Percentiles rank a stretch among this genome's conserved stretches.
These are phyloP conservation scores for Vespertilio murinus DNA, from an alignment of 2,797 vertebrate species.

Conservation along the genomic window DNA sequence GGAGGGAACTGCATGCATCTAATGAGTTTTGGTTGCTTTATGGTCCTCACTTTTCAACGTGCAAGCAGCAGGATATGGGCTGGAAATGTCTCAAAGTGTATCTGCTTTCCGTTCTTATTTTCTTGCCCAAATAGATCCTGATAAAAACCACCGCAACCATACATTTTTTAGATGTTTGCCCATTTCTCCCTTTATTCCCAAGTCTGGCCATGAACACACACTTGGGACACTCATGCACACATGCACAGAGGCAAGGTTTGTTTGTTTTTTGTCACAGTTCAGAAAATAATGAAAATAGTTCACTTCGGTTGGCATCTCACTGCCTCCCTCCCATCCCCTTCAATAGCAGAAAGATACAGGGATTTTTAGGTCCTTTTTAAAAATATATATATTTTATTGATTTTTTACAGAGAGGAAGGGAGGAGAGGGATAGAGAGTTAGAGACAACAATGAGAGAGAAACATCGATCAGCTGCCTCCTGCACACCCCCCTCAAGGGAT, in stretches of 20 bases:
- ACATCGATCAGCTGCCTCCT: no score
- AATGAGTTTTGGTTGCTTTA: slow-evolving; percentile 35
- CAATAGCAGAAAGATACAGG: background rate
- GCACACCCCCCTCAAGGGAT: no score
- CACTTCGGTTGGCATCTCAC: background rate
- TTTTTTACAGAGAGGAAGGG: no score
- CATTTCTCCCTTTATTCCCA: background rate
- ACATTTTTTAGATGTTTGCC: background rate
- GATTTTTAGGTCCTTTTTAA: background rate
- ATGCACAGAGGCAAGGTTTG: background rate
- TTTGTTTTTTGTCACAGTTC: background rate
- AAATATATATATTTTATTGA: no score
- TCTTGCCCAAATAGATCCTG: background rate
- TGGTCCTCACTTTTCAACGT: background rate
- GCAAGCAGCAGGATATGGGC: background rate
- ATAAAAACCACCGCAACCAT: background rate
- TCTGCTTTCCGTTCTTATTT: slow-evolving; percentile 11
- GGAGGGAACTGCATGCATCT: background rate
- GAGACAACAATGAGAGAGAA: no score
- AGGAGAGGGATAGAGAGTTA: no score
- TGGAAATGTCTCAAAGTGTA: background rate
- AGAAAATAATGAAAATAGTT: background rate
- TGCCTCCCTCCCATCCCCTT: background rate
- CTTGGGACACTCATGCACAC: background rate
- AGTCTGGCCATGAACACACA: background rate